A percentile compares a stretch with the other conserved stretches of the same genome.
These are phyloP conservation scores for Paelopatides confundens DNA, from an alignment of 53 echinoderm and acorn worm species.

Conservation along the genomic window DNA sequence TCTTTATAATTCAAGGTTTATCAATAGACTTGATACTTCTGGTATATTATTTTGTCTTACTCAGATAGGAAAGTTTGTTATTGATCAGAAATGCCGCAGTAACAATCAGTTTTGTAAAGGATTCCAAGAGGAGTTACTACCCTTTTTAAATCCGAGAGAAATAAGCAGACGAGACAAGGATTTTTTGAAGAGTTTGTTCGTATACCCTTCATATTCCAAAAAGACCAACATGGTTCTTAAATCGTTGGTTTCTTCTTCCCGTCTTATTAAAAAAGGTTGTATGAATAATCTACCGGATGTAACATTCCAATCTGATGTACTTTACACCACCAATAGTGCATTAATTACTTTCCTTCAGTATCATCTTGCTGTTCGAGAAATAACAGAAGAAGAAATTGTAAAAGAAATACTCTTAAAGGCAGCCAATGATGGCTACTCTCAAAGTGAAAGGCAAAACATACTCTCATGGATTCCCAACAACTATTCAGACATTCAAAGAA, in stretches of 20 bases:
- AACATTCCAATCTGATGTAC: not conserved
- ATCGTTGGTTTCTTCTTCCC: not conserved
- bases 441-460: not conserved
- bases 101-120: not conserved
- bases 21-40: not conserved
- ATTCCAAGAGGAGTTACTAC: not conserved
- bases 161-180: not conserved
- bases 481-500: not conserved
- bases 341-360: not conserved
- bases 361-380: not conserved
- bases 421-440: not conserved
- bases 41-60: not conserved
- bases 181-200: not conserved
- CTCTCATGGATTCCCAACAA: conserved; percentile 3
- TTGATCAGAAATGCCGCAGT: not conserved
- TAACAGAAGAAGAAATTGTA: not conserved
- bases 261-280: not conserved
- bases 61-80: not conserved
- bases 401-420: not conserved
- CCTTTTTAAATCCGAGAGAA: not conserved
- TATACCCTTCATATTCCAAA: not conserved
- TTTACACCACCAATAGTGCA: not conserved
- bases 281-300: not conserved
- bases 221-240: not conserved
- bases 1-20: not conserved